Conservation (phyloP, 2,113 vertebrate genomes). For the Motacilla alba region DNA sequence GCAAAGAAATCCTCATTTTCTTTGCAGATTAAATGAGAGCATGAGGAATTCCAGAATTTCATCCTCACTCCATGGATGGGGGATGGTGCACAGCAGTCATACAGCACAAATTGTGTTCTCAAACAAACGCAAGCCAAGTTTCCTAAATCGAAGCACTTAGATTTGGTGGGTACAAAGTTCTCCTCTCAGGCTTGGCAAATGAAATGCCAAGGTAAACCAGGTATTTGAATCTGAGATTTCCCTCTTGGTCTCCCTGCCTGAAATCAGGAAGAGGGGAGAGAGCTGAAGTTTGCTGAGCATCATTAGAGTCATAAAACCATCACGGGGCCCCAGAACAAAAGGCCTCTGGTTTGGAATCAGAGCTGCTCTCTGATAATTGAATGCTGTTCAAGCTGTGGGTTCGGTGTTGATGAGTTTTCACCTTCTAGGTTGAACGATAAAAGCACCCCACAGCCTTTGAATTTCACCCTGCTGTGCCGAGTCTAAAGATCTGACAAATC, state of each 20-base stretch:
- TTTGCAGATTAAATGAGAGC: neutral
- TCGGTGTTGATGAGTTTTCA: neutral
- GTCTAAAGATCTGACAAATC: neutral
- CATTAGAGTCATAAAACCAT: neutral
- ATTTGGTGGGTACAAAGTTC: neutral
- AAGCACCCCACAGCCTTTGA: neutral
- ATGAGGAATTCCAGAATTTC: neutral
- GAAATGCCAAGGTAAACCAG: neutral
- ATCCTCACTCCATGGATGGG: conserved; percentile 93
- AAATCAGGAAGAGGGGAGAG: neutral
- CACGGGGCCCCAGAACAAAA: neutral
- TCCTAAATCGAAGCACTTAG: neutral
- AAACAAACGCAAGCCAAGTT: neutral
- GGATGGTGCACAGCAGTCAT: conserved; percentile 96
- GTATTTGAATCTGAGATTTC: neutral
- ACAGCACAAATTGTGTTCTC: neutral
- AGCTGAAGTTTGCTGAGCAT: neutral
- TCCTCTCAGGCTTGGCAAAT: neutral
- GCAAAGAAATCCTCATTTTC: neutral
- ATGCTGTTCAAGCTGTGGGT: neutral
- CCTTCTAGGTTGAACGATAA: neutral
- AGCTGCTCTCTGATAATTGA: neutral
- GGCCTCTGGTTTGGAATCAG: neutral
- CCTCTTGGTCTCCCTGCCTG: neutral
- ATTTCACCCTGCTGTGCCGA: neutral